Evolutionary conservation across 2,888 invertebrate species (phyloP), one percentile per base, ranked within the genome.

Genomic region (Buathra laborator): DNA sequence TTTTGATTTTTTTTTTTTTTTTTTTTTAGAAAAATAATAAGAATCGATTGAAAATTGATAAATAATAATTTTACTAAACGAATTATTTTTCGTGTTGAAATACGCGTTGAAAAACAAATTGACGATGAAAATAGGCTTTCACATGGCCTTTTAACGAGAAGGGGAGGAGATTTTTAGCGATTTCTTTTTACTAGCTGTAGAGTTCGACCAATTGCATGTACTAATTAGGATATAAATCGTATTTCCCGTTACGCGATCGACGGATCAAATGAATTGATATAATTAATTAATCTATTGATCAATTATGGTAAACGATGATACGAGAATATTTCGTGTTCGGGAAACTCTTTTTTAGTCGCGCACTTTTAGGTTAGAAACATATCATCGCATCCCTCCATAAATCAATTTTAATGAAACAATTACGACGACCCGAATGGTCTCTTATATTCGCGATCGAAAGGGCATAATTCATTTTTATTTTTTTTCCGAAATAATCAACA

Each of bases 141-240:
- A 32, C 24, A 59, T 37, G 72, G 19, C 24, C 19, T 81, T 78
- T 68, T 37, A 72, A 48, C 29, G 59, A 77, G 62, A 48, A 29
- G 66, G 43, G 48, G 56, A 53, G 76, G 29, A 62, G 24, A 83
- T 59, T 78, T 75, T 62, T n/a, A 53, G 59, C 12, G 10, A 24
- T 53, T 66, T 53, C 76, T 79, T 66, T 71, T 85, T 89, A 89
- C 86, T 91, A 91, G 90, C 86, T 86, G 90, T 92, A 92, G 91
- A 83, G 85, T 90, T 92, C 89, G 91, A 93, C 92, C 93, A 92
- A 93, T 91, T 90, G 90, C 90, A 91, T 91, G 89, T 91, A 90
- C 88, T 90, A 89, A 87, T 89, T 92, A 91, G 90, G 80, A 86
- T 7, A 37, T 7, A 74, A 83, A 48, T 81, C 64, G 62, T 70